Base-by-base conservation (phyloP, 2,797 vertebrate genomes). In the Dromococcyx pavoninus region DNA sequence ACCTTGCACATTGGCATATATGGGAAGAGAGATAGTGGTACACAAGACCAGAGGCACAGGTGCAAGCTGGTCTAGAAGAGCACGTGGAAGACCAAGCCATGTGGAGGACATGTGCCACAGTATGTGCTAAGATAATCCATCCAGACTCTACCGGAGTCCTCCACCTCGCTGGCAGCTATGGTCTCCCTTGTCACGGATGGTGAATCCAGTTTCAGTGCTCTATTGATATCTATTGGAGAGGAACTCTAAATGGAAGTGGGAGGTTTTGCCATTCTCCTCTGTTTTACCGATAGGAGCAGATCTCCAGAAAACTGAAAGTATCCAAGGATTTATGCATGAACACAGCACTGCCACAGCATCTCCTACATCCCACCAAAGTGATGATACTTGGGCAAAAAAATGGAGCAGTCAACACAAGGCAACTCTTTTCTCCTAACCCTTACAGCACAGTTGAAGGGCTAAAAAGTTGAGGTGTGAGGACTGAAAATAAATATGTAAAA, bases 101-200 rank as follows among this genome's bases (percentile, higher is more conserved):
- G 3, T 37, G 21, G 27, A 50, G 24, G 4, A 43, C 17, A 28
- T 0, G 2, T 5, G 1, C 51, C 86, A 51, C 33, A 77, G 51
- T 24, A 46, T 4, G 0, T 43, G 13, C 43, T 4, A 7, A 53
- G 17, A 41, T 19, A 83, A 33, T 62, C 28, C 1, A 0, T 19
- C 30, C 22, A 9, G 60, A 24, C 22, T 66, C 72, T 66, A 65
- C 28, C 5, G 0, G 11, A 56, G 33, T 5, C 13, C 33, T 91
- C 58, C 60, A 44, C 35, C 78, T 91, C 2, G 0, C 60, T 83
- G 56, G 80, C 39, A 8, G 37, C 61, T 74, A 32, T 46, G 43
- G n/a, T 58, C 25, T 77, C 37, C 43, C 23, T 23, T 0, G 0
- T 27, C 1, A 78, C 3, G 19, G 61, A 27, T 11, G 1, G 13